Evolutionary conservation across 1,140 invertebrate species (phyloP), one percentile per base, ranked within the genome.

Genomic region (Meloidogyne floridensis): DNA sequence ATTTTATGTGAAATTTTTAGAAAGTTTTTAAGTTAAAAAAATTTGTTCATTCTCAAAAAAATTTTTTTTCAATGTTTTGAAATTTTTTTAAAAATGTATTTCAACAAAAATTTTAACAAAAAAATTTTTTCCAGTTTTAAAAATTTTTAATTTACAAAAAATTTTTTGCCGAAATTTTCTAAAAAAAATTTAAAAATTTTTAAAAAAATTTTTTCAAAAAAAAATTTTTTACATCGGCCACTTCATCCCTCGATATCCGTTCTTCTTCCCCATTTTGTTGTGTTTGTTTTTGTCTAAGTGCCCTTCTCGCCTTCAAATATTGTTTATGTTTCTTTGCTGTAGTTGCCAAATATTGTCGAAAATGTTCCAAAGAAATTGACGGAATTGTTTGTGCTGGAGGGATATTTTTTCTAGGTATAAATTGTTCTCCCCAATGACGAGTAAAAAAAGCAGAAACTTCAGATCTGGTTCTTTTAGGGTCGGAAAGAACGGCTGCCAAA

Each of bases 341-440:
- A 85, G 90, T 92, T 56, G 94, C 93, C 84, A 96, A 91, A 91
- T 98, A 98, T 65, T 92, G 91, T 84, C 95, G 94, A 91, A 98
- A 97, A 91, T 97, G 94, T 71, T 93, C 92, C 86, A 93, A 93
- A 2, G 93, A 93, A 47, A 98, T 93, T 87, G 95, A 94, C 70
- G 95, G 95, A 82, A 98, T 91, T 90, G 94, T 94, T 2, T 93
- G 93, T 42, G 93, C 94, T 79, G 93, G 93, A 32, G 93, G 92
- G 87, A 97, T 93, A 18, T 93, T 92, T 43, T 92, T 91, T 85
- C 93, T 94, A 82, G 97, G 95, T 8, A 96, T 93, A 91, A 98
- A 98, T 80, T 93, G 93, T 87, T 97, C 96, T 69, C 97, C 97
- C 97, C 97, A 99, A 83, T 95, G 96, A 91, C 95, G 96, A 1